Base-by-base conservation (phyloP, 2,888 invertebrate genomes). In the Eristalis pertinax region DNA sequence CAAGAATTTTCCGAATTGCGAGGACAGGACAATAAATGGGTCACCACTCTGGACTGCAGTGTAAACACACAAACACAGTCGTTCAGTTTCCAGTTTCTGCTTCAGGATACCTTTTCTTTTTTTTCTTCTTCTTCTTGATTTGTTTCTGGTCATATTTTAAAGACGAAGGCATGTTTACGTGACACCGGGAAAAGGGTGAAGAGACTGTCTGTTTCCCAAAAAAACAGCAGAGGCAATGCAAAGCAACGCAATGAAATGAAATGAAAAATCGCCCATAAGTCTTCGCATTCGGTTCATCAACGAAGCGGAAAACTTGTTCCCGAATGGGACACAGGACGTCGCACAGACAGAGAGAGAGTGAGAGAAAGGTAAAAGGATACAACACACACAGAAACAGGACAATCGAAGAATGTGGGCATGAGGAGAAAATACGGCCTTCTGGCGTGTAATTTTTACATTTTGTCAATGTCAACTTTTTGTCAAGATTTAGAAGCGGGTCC, bases 391-490 rank as follows among this genome's bases (percentile, higher is more conserved):
- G n/a, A n/a, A n/a, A 38, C 29, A 29, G 5, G 5, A 75, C 74
- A 75, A 75, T 75, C 78, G 56, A 50, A 69, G 76, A 72, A 84
- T 80, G 79, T 84, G 60, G 87, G 87, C 80, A 76, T 82, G 73
- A 83, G 67, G 63, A 72, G 76, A 69, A 22, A 50, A 60, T 15
- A 22, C 32, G 56, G 35, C 69, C 5, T 72, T 22, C 38, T 67
- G 72, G n/a, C 75, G 78, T 86, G 83, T 82, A 86, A 78, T 67
- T 84, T 79, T 76, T 78, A 74, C 87, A 50, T 87, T 87, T 87
- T 87, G 72, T 87, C 87, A 87, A 79, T 84, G 87, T 84, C 84
- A 86, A 83, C 82, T 86, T 56, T 82, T 86, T 86, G 86, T 86
- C 83, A 80, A 75, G 83, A 60, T 73, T 73, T 77, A n/a, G 74